These are phyloP conservation scores for Neoitamus cyanurus DNA, from an alignment of 2,888 invertebrate genomes.

Conservation along the genomic window DNA sequence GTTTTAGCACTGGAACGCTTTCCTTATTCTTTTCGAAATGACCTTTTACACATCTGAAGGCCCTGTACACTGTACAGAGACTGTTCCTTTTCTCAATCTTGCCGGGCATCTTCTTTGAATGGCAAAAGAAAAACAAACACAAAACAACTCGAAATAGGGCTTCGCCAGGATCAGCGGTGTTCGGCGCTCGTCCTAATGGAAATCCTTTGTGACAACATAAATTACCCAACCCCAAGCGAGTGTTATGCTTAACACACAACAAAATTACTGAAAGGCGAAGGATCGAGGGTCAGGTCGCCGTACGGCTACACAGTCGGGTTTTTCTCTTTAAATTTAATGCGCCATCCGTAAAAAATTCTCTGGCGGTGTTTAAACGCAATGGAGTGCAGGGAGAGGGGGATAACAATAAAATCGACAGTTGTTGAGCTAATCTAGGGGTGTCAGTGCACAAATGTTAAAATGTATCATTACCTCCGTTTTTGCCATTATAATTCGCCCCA, in stretches of 20 bases:
- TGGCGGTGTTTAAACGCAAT: not conserved
- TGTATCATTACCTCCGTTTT: conserved; percentile 46
- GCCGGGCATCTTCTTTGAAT: not conserved
- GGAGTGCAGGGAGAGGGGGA: not conserved
- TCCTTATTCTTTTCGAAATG: not conserved
- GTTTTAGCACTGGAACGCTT: not conserved
- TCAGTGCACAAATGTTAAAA: conserved; percentile 52
- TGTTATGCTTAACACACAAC: conserved; percentile 46
- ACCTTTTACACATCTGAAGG: conserved; percentile 4
- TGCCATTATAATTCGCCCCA: conserved; percentile 12
- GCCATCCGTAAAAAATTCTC: conserved; percentile 20
- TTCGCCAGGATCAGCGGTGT: not conserved
- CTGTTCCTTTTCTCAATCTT: conserved; percentile 18
- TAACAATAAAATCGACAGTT: conserved; percentile 50
- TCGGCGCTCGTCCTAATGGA: conserved; percentile 48
- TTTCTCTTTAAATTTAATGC: conserved; percentile 25
- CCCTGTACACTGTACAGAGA: not conserved
- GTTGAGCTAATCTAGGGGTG: conserved; percentile 53
- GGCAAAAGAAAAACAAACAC: conserved; percentile 6
- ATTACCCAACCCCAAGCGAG: conserved; percentile 48
- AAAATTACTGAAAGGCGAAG: conserved; percentile 41
- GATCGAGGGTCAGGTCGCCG: conserved; percentile 44
- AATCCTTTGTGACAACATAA: conserved; percentile 53
- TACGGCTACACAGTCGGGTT: not conserved
- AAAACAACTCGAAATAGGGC: conserved; percentile 13